Base-by-base conservation (phyloP, 2,888 invertebrate genomes). In the Aethes cnicana region DNA sequence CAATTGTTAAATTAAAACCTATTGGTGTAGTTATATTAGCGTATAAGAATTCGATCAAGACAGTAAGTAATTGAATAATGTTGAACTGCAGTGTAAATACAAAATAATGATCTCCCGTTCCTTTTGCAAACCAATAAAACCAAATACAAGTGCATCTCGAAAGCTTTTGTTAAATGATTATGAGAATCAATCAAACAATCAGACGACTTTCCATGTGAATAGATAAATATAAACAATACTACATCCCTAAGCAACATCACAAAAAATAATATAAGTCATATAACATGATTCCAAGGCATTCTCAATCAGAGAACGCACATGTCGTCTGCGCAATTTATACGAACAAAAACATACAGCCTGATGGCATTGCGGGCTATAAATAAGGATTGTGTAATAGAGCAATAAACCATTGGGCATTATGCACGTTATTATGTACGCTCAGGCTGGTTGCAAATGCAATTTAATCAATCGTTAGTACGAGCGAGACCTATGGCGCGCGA, bases 311-410 rank as follows among this genome's bases (percentile, higher is more conserved):
- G 21, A 36, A 6, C 9, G 9, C 16, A 33, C 25, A 20, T 33
- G 41, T 17, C 37, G 16, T 25, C 25, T 41, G 42, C 21, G 43
- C 44, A 63, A 57, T 69, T 70, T 69, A 72, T 71, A 69, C 70
- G 66, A 69, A 63, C 69, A 77, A 73, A 77, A 74, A 63, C 66
- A 75, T 74, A 71, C 72, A 66, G 55, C 56, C 62, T 68, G 68
- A 66, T 61, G 58, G 64, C 66, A 60, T 66, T 62, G 69, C 69
- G 57, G 56, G 58, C 55, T 59, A 71, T 76, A 72, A 76, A 74
- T 72, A 74, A 68, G 64, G 55, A 68, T 77, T 77, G 69, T 71
- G 78, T 74, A 83, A 82, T 77, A 74, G 72, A 78, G 74, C 72
- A 71, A 80, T 82, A 79, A 78, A 77, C 66, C 64, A 64, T 52